phyloP scores from a whole-genome alignment of 2,113 vertebrate species.

The Corythaixoides concolor region DNA sequence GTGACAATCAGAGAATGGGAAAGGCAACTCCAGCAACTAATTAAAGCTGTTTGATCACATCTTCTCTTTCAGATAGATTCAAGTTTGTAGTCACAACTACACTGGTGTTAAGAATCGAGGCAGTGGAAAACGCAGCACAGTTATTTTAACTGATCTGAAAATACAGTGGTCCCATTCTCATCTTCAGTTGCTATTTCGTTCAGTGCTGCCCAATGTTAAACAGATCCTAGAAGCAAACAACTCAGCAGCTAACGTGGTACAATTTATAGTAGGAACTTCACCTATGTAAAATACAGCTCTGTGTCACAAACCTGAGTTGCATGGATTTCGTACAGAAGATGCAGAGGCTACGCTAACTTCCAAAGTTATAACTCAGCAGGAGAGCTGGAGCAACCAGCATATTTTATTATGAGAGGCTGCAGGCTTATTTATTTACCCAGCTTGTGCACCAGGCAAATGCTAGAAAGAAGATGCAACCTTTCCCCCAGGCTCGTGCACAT shows the following conservation, averaged over 20 bases:
- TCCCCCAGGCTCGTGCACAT: not conserved
- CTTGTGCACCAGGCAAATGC: not conserved
- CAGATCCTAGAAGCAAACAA: slow-evolving; percentile 10
- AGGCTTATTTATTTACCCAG: slow-evolving; percentile 13
- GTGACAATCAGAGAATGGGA: not conserved
- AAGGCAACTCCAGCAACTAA: not conserved
- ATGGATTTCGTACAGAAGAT: not conserved
- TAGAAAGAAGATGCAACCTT: not conserved
- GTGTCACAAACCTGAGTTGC: not conserved
- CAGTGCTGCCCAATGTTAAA: not conserved
- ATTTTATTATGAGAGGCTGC: slow-evolving; percentile 23
- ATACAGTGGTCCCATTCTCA: not conserved
- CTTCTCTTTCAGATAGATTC: not conserved
- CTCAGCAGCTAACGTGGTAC: slow-evolving; percentile 22
- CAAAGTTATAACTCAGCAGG: not conserved
- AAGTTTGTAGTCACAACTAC: not conserved
- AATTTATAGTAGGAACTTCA: slow-evolving; percentile 2
- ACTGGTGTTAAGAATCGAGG: not conserved
- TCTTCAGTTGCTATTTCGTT: not conserved
- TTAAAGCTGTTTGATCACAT: not conserved
- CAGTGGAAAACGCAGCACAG: not conserved
- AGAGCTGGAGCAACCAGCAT: not conserved
- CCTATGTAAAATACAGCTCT: slow-evolving; percentile 10
- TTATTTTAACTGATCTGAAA: not conserved
- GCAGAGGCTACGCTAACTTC: not conserved